phyloP scores from a whole-genome alignment of 2,113 vertebrate genomes.

The Candoia aspera region DNA sequence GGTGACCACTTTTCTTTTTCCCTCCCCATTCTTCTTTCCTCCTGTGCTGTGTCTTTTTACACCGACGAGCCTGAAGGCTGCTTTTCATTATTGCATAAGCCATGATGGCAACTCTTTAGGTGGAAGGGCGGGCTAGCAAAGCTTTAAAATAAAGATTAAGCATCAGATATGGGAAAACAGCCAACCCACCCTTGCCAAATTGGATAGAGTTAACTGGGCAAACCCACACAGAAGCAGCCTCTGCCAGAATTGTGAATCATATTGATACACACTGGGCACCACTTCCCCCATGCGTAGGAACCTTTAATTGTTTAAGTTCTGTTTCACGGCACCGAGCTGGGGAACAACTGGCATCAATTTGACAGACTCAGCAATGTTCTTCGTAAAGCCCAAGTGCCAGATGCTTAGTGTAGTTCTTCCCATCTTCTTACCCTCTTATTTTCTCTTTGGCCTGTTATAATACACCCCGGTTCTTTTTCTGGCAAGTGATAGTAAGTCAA shows the following conservation, averaged over 20 bases:
- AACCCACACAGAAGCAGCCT: neutral
- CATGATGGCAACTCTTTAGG: neutral
- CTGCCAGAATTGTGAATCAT: neutral
- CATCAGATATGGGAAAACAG: neutral
- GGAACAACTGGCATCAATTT: neutral
- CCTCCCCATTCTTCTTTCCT: neutral
- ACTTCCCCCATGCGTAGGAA: neutral
- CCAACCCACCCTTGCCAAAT: neutral
- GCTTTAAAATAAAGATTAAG: neutral
- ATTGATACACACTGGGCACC: neutral
- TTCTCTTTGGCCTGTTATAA: neutral
- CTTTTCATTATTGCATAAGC: neutral
- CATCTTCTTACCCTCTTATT: neutral
- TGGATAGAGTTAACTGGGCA: neutral
- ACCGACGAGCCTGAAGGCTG: neutral
- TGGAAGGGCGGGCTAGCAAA: neutral
- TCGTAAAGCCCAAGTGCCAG: neutral
- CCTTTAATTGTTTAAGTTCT: neutral
- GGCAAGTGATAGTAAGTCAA: neutral
- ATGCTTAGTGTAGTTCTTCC: neutral
- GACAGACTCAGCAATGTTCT: slow-evolving; percentile 9
- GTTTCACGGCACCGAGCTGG: neutral
- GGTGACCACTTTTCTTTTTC: neutral
- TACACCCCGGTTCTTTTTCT: neutral
- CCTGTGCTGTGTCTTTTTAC: neutral